Percentiles rank a stretch among this genome's conserved stretches.
phyloP scores from a whole-genome alignment of 1,140 invertebrate genomes.

The Elysia chlorotica region DNA sequence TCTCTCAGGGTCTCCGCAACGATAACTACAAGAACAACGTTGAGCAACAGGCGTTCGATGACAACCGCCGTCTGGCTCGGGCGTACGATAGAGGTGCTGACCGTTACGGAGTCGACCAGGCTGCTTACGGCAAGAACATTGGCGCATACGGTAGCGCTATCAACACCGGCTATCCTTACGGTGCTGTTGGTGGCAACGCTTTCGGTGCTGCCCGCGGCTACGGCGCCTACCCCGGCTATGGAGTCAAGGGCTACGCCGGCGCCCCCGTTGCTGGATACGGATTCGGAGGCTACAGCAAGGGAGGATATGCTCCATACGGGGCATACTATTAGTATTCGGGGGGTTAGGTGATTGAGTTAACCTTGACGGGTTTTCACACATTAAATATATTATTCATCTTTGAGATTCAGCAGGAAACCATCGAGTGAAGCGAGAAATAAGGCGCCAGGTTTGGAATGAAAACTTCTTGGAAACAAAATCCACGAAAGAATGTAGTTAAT shows the following conservation, averaged over 20 bases:
- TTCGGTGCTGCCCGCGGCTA: neutral
- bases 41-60: neutral
- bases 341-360: too few species aligned
- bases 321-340: too few species aligned
- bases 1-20: constrained; percentile 10
- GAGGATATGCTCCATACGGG: too few species aligned
- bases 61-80: neutral
- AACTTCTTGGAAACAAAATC: too few species aligned
- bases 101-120: neutral
- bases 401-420: too few species aligned
- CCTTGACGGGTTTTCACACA: too few species aligned
- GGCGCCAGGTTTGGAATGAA: too few species aligned
- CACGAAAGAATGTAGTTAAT: too few species aligned
- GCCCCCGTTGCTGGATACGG: neutral
- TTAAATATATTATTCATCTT: too few species aligned
- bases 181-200: neutral
- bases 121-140: neutral
- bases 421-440: too few species aligned
- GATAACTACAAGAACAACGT: constrained; percentile 16
- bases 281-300: neutral
- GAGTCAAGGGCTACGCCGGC: neutral
- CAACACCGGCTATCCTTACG: neutral
- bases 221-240: neutral
- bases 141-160: neutral
- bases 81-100: neutral